phyloP scores from a whole-genome alignment of 2,113 vertebrate genomes.

The Psilopsiagon aurifrons region DNA sequence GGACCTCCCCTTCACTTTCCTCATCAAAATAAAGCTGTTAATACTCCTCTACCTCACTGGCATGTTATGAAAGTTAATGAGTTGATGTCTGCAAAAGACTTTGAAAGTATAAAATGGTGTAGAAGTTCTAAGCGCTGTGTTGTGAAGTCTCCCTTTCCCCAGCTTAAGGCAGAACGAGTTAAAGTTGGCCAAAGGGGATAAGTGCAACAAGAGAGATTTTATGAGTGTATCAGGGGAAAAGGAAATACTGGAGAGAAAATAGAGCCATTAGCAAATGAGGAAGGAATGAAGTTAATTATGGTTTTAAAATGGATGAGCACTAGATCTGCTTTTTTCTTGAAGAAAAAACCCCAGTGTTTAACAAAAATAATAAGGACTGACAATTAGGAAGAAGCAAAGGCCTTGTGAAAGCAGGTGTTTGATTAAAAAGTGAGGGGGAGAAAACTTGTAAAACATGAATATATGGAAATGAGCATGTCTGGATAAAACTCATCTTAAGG shows the following conservation, averaged over 20 bases:
- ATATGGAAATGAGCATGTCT: constrained; percentile 48
- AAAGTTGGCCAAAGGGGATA: constrained; percentile 47
- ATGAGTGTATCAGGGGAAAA: constrained; percentile 47
- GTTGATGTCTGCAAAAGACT: constrained; percentile 25
- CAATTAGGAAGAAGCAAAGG: constrained; percentile 22
- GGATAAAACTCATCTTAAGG: constrained; percentile 50
- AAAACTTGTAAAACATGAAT: constrained; percentile 48
- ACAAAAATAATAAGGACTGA: constrained; percentile 51
- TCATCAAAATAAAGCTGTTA: constrained; percentile 37
- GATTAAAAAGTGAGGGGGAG: constrained; percentile 62
- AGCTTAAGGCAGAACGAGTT: constrained; percentile 44
- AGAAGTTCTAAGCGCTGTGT: background rate
- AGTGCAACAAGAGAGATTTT: constrained; percentile 35
- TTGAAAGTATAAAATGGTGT: background rate
- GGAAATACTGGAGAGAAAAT: constrained; percentile 61
- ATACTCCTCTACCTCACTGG: background rate
- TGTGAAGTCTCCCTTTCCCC: constrained; percentile 9
- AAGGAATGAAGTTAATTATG: constrained; percentile 77
- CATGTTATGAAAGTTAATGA: constrained; percentile 35
- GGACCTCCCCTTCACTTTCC: background rate
- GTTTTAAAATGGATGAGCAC: constrained; percentile 73
- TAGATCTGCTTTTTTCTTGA: constrained; percentile 43
- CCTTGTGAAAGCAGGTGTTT: constrained; percentile 72
- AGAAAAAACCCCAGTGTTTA: constrained; percentile 38
- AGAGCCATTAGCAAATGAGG: constrained; percentile 72